phyloP scores from a whole-genome alignment of 2,113 vertebrate species.

The Microtus oregoni region DNA sequence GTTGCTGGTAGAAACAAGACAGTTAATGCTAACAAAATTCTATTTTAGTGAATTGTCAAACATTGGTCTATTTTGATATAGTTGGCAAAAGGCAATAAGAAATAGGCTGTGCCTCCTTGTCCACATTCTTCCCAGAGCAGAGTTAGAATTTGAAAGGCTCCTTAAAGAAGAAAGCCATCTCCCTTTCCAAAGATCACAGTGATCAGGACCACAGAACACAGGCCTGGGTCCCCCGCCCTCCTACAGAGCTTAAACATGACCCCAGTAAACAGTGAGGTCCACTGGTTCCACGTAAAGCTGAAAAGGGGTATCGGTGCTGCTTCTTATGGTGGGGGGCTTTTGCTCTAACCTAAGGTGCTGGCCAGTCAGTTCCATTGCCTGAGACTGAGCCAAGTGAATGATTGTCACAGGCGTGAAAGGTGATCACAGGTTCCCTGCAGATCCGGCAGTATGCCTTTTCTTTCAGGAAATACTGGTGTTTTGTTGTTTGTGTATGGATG shows the following conservation, averaged over 20 bases:
- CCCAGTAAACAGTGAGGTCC: neutral
- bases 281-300: neutral
- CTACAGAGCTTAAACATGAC: too few species aligned
- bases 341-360: neutral
- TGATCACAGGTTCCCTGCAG: constrained; percentile 38
- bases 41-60: constrained; percentile 17
- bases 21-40: neutral
- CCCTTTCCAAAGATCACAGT: neutral
- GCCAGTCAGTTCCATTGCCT: neutral
- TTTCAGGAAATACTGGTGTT: neutral
- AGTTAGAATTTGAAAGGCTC: neutral
- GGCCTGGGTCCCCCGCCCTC: neutral
- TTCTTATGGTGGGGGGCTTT: constrained; percentile 2
- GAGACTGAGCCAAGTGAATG: neutral
- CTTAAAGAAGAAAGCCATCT: neutral
- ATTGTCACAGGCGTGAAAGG: constrained; percentile 45
- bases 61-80: neutral
- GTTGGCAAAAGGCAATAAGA: neutral
- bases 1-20: neutral
- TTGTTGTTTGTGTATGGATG: neutral
- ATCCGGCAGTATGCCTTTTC: constrained; percentile 55
- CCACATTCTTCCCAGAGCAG: neutral
- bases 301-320: neutral
- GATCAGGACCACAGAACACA: neutral
- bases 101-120: neutral